Conservation (phyloP, 1,140 invertebrate genomes). For the Cotesia typhae region DNA sequence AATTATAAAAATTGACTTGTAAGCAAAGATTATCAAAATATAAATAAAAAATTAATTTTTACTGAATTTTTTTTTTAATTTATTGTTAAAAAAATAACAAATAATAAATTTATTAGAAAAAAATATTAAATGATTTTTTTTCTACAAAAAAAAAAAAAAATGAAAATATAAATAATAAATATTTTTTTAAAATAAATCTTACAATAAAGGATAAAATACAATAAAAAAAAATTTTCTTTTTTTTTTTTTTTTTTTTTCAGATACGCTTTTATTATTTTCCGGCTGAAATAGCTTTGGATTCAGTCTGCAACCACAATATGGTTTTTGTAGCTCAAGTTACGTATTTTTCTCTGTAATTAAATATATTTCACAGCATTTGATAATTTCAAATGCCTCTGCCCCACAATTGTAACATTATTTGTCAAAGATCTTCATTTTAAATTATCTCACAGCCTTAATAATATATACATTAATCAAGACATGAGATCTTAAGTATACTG, state of each 20-base stretch:
- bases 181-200: not conserved
- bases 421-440: constrained; percentile 27
- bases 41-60: too few species aligned
- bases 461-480: constrained; percentile 38
- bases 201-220: not conserved
- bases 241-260: not conserved
- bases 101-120: too few species aligned
- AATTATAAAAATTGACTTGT: not conserved
- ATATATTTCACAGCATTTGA: not conserved
- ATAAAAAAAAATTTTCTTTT: not conserved
- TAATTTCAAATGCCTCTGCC: not conserved
- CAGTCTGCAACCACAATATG: constrained; percentile 23
- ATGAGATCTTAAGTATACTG: constrained; percentile 37
- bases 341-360: constrained; percentile 16
- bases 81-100: too few species aligned
- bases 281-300: constrained; percentile 29
- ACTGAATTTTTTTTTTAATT: not conserved
- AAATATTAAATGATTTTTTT: too few species aligned
- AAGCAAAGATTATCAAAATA: not conserved
- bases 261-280: constrained; percentile 7
- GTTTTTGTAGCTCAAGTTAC: not conserved
- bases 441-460: constrained; percentile 49
- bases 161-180: too few species aligned
- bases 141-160: too few species aligned
- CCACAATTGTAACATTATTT: constrained; percentile 3